Base-by-base conservation (phyloP, 92 coral and sea anemone genomes). In the Palythoa grandiflora region DNA sequence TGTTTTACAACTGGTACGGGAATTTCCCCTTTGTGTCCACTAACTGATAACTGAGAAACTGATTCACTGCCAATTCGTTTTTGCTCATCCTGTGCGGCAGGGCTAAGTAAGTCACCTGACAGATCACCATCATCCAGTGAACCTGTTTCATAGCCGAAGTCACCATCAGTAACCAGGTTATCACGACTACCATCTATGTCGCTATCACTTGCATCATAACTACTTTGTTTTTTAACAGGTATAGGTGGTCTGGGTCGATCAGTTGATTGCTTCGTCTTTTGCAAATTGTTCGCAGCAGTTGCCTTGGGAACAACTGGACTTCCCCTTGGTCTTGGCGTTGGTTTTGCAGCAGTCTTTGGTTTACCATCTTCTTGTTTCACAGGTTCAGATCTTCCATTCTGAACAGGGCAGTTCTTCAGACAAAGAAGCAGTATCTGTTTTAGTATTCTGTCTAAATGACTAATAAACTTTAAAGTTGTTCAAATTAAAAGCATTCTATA, bases 191-290 rank as follows among this genome's bases (percentile, higher is more conserved):
- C 96, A 75, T 89, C 92, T 3, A 94, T 87, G 88, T 95, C 98
- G 83, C 98, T 95, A 71, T 93, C 93, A 80, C 98, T 95, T 0
- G 96, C 96, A 88, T 95, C 96, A 70, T 93, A 93, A 65, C 93
- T 95, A 53, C 79, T 95, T 81, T 93, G 93, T 71, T 93, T 95
- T 72, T 91, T 92, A 3, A 86, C 50, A 3, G 86, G 86, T 66
- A 81, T 5, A 12, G 75, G 86, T 5, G 75, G 75, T 68, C 51
- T 81, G 20, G 86, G 75, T n/a, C 65, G 86, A 36, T 75, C 86
- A 21, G 76, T 6, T 17, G 50, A 19, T 20, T 65, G 86, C 74
- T 48, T 81, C 38, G 44, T 21, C 10, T 65, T 81, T 48, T 21
- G 44, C 35, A 55, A 14, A 65, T 47, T 81, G 10, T 81, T 65